These are phyloP conservation scores for Trichosurus vulpecula DNA, from an alignment of 2,797 vertebrate genomes.

Conservation along the genomic window DNA sequence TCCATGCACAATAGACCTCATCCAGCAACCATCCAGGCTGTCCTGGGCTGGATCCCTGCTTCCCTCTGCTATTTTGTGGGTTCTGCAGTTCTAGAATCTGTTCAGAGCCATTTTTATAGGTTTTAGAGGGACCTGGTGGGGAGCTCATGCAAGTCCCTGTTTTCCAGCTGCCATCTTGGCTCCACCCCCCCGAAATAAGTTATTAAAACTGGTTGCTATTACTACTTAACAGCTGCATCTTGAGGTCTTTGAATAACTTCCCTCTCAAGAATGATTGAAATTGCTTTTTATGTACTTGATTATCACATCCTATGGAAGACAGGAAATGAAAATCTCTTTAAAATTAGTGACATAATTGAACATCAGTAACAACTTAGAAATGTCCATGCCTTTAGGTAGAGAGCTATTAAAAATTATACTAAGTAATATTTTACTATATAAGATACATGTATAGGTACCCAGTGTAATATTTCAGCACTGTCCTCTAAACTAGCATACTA, in stretches of 20 bases:
- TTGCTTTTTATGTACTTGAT: not conserved
- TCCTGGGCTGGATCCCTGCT: too few species aligned
- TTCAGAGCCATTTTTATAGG: too few species aligned
- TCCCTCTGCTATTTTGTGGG: too few species aligned
- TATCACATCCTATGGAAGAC: not conserved
- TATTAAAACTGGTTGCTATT: not conserved
- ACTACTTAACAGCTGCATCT: not conserved
- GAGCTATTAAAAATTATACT: not conserved
- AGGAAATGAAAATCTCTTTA: not conserved
- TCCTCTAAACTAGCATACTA: not conserved
- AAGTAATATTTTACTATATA: too few species aligned
- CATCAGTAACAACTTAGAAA: slow-evolving; percentile 47
- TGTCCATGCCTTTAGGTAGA: slow-evolving; percentile 43
- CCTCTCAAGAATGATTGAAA: not conserved
- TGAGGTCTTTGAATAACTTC: slow-evolving; percentile 4
- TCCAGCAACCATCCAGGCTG: too few species aligned
- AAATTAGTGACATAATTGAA: slow-evolving; percentile 58
- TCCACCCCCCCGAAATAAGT: not conserved
- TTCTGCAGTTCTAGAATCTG: too few species aligned
- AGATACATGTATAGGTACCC: too few species aligned
- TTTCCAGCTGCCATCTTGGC: too few species aligned
- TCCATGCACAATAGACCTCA: too few species aligned
- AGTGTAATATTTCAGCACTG: not conserved
- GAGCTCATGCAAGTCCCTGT: too few species aligned
- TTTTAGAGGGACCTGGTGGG: too few species aligned